Conservation (phyloP, 35 echinoderm and acorn worm genomes). For the Nesometra sesokonis region DNA sequence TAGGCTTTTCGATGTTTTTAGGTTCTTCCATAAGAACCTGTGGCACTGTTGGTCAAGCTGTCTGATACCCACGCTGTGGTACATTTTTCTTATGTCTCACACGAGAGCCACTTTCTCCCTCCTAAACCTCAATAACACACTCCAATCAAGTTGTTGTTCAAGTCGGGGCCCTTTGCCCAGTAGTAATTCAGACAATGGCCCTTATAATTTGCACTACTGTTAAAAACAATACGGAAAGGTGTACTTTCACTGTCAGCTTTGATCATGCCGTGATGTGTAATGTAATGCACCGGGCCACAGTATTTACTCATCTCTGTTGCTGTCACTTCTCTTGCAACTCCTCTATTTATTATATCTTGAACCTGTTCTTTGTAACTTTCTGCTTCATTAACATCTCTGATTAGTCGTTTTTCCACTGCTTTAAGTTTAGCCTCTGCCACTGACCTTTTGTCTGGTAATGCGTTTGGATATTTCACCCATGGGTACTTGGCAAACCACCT, state of each 20-base stretch:
- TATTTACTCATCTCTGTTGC: not conserved
- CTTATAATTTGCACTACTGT: constrained; percentile 35
- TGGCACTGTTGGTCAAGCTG: constrained; percentile 20
- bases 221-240: constrained; percentile 58
- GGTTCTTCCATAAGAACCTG: constrained; percentile 15
- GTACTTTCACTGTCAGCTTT: constrained; percentile 55
- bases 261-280: constrained; percentile 34
- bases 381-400: no score
- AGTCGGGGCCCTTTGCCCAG: constrained; percentile 56
- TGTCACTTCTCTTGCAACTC: constrained; percentile 12
- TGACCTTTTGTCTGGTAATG: no score
- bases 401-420: no score
- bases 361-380: constrained; percentile 18
- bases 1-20: not conserved
- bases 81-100: constrained; percentile 59
- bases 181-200: constrained; percentile 53
- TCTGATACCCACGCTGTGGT: constrained; percentile 15
- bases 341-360: constrained; percentile 12
- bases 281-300: constrained; percentile 49
- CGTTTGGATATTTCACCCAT: no score
- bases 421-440: no score
- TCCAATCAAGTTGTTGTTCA: constrained; percentile 39
- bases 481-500: no score
- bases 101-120: constrained; percentile 38
- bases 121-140: constrained; percentile 48